These are phyloP conservation scores for Mastigias papua DNA, from an alignment of 30 jellyfish, hydroid and myxozoan species.

Conservation along the genomic window DNA sequence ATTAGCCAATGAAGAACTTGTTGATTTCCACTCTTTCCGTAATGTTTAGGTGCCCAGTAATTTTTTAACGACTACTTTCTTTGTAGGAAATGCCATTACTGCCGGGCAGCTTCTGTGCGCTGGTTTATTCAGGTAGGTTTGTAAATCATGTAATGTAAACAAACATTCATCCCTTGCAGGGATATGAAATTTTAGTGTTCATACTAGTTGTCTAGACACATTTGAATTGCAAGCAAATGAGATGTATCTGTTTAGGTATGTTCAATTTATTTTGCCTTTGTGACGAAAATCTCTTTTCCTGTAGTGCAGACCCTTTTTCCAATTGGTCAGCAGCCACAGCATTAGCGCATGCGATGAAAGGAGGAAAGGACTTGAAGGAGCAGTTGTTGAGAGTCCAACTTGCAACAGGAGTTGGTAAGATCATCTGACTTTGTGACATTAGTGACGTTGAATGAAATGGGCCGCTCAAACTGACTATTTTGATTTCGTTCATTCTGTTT, in stretches of 20 bases:
- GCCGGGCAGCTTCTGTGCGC: constrained; percentile 98
- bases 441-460: too few species aligned
- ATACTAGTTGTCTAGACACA: too few species aligned
- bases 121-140: constrained; percentile 91
- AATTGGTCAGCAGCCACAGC: constrained; percentile 99
- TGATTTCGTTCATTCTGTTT: too few species aligned
- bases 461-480: too few species aligned
- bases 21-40: too few species aligned
- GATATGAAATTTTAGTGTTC: too few species aligned
- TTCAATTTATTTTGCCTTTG: neutral
- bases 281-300: neutral
- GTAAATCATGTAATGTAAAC: neutral
- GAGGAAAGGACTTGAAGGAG: constrained; percentile 93
- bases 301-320: constrained; percentile 88
- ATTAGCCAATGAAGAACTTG: too few species aligned
- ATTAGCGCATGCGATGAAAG: constrained; percentile 91
- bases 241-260: too few species aligned
- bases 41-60: neutral
- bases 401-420: constrained; percentile 95
- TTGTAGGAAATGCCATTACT: constrained; percentile 87
- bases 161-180: too few species aligned
- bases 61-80: neutral
- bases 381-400: constrained; percentile 93
- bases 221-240: too few species aligned
- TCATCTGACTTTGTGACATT: too few species aligned